These are phyloP conservation scores for Phycodurus eques DNA, from an alignment of 2,113 vertebrate genomes.

Conservation along the genomic window DNA sequence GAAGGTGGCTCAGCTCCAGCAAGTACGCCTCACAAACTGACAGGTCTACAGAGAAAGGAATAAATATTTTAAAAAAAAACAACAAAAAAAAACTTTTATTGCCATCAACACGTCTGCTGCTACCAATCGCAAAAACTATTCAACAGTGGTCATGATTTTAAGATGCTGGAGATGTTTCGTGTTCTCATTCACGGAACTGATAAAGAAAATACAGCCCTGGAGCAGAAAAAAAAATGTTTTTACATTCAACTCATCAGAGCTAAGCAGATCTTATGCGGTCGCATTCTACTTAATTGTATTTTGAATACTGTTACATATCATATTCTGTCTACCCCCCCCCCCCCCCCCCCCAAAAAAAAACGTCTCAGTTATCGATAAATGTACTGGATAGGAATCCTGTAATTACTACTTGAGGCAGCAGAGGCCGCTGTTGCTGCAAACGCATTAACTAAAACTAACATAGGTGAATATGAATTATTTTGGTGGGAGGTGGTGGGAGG, in stretches of 20 bases:
- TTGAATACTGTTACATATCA: neutral
- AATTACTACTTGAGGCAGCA: neutral
- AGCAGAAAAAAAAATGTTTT: neutral
- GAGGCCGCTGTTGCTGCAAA: neutral
- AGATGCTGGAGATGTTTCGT: neutral
- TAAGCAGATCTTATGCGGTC: neutral
- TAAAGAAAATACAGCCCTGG: neutral
- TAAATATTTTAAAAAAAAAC: neutral
- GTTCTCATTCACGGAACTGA: neutral
- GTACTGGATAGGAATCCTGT: neutral
- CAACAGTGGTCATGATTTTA: neutral
- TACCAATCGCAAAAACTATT: neutral
- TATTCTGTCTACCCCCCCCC: too few species aligned
- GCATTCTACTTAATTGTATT: neutral
- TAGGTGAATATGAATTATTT: too few species aligned
- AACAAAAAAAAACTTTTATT: neutral
- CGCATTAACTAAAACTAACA: neutral
- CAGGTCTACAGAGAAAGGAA: conserved; percentile 75
- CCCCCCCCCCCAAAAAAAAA: too few species aligned
- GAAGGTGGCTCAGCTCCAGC: conserved; percentile 89
- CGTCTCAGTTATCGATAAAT: too few species aligned
- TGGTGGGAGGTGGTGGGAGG: too few species aligned
- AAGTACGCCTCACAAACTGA: conserved; percentile 86
- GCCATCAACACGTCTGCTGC: neutral
- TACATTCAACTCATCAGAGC: neutral